Conservation (phyloP, 2,113 vertebrate genomes). For the Ptyas mucosa region DNA sequence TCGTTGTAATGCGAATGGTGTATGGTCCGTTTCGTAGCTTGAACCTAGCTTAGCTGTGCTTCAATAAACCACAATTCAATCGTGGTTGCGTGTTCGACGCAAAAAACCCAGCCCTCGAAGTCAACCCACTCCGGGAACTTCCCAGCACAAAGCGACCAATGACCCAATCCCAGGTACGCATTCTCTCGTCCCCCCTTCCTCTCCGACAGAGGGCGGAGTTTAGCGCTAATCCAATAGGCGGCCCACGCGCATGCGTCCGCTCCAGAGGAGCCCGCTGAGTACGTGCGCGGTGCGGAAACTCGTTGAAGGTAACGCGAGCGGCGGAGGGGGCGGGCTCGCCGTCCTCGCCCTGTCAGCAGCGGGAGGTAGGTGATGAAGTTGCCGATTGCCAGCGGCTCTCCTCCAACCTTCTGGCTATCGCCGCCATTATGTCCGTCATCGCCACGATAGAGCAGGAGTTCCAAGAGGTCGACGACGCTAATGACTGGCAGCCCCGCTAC, state of each 20-base stretch:
- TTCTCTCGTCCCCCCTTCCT: background rate
- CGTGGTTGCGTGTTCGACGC: background rate
- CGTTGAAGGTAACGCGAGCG: background rate
- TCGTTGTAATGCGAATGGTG: background rate
- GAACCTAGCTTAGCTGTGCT: background rate
- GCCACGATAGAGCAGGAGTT: constrained; percentile 79
- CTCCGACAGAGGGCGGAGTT: background rate
- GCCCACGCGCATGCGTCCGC: background rate
- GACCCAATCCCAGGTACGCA: constrained; percentile 37
- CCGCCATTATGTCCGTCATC: constrained; percentile 54
- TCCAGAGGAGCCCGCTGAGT: constrained; percentile 1
- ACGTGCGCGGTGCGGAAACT: background rate
- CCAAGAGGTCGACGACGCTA: constrained; percentile 79
- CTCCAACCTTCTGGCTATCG: constrained; percentile 1
- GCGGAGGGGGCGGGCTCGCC: background rate
- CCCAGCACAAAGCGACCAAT: background rate
- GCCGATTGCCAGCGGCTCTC: constrained; percentile 23
- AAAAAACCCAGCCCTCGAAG: background rate
- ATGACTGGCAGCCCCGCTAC: constrained; percentile 87
- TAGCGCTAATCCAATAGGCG: background rate
- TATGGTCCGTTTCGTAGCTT: background rate
- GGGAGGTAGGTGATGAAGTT: constrained; percentile 37
- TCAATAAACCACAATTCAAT: background rate
- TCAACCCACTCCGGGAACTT: background rate
- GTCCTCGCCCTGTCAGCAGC: background rate